Evolutionary conservation across 1,140 invertebrate species (phyloP).

Genomic region (Drosophila setifemur): DNA sequence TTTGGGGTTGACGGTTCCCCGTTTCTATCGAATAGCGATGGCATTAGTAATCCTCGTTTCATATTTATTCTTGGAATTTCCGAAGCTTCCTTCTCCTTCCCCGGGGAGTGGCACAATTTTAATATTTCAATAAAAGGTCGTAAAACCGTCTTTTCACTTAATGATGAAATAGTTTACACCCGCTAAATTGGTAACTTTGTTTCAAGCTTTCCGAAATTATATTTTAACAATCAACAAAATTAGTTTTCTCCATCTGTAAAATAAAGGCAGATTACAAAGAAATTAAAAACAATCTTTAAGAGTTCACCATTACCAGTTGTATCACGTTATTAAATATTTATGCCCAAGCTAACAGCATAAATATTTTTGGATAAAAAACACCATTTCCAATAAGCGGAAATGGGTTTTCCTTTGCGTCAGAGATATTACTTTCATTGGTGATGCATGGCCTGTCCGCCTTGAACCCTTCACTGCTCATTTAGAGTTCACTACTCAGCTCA

Average conservation of each 20-base stretch:
- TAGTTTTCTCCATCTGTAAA: too few species aligned
- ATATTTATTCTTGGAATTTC: slow-evolving; percentile 6
- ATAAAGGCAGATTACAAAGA: too few species aligned
- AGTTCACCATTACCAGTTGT: too few species aligned
- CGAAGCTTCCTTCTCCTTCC: too few species aligned
- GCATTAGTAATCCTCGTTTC: slow-evolving; percentile 28
- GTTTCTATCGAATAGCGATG: slow-evolving; percentile 27
- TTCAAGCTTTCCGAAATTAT: too few species aligned
- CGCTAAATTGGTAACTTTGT: too few species aligned
- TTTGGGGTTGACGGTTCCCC: background rate
- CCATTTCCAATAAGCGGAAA: slow-evolving; percentile 5
- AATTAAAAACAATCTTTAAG: too few species aligned
- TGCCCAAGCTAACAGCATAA: too few species aligned
- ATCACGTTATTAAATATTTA: too few species aligned
- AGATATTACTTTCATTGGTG: slow-evolving; percentile 24
- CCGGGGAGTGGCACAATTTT: background rate
- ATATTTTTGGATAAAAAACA: too few species aligned
- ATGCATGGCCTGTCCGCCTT: slow-evolving; percentile 3
- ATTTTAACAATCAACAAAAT: too few species aligned
- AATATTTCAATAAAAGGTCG: background rate
- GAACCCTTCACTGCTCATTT: slow-evolving; percentile 4
- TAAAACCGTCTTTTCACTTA: too few species aligned
- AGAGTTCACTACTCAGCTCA: slow-evolving; percentile 12
- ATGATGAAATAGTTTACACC: background rate
- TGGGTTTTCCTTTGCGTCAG: background rate